A percentile compares a stretch with the other conserved stretches of the same genome.
phyloP scores from a whole-genome alignment of 2,113 vertebrate species.

The Eolophus roseicapilla region DNA sequence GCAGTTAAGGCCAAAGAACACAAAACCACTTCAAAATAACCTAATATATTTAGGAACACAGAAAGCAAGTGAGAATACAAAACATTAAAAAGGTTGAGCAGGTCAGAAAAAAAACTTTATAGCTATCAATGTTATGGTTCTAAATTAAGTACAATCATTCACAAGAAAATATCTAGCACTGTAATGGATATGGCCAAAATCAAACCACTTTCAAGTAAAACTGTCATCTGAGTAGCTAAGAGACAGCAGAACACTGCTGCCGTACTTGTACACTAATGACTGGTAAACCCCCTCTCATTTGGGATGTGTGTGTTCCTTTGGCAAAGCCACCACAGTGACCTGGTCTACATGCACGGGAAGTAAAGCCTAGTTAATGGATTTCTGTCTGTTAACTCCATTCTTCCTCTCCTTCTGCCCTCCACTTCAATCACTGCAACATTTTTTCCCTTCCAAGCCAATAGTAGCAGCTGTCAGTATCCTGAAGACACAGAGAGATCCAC shows the following conservation, averaged over 20 bases:
- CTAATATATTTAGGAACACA: not conserved
- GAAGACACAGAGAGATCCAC: not conserved
- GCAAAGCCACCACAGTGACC: not conserved
- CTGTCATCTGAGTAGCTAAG: not conserved
- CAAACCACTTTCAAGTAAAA: not conserved
- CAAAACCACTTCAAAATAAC: not conserved
- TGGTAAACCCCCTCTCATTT: not conserved
- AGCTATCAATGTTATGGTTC: not conserved
- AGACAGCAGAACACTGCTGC: not conserved
- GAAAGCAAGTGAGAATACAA: not conserved
- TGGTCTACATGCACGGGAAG: fast-evolving
- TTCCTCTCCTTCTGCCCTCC: not conserved
- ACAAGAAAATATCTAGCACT: not conserved
- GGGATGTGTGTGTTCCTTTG: not conserved
- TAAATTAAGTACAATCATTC: not conserved
- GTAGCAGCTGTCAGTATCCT: not conserved
- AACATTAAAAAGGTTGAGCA: not conserved
- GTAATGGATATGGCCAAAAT: not conserved
- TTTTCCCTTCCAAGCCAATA: not conserved
- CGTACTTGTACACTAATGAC: not conserved
- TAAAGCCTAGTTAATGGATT: not conserved
- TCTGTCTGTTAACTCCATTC: not conserved
- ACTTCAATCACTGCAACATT: not conserved
- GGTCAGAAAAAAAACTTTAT: not conserved
- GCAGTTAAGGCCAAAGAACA: not conserved